A percentile compares a stretch with the other conserved stretches of the same genome.
Evolutionary conservation across 2,113 vertebrate genomes (phyloP).

Genomic region (Neodontobutis hainanensis): DNA sequence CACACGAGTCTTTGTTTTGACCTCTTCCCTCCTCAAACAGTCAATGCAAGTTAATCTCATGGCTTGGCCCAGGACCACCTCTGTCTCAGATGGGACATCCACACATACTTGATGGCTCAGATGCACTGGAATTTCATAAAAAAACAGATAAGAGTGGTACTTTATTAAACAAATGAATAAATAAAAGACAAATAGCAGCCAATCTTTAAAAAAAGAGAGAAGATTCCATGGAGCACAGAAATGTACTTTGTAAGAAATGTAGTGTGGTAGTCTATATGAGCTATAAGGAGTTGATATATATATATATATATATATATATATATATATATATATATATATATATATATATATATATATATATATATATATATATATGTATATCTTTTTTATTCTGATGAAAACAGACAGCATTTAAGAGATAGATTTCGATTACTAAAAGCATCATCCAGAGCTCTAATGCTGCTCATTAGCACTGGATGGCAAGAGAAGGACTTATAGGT

Average conservation of each 20-base stretch:
- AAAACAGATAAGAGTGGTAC: not conserved
- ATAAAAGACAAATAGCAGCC: too few species aligned
- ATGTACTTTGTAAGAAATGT: too few species aligned
- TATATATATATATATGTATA: too few species aligned
- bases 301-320: too few species aligned
- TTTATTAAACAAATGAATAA: too few species aligned
- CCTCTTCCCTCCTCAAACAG: slow-evolving; percentile 94
- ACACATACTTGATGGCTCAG: slow-evolving; percentile 88
- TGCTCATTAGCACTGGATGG: slow-evolving; percentile 38
- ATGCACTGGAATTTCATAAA: slow-evolving; percentile 72
- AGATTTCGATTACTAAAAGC: not conserved
- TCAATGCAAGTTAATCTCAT: slow-evolving; percentile 94
- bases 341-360: too few species aligned
- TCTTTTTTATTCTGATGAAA: not conserved
- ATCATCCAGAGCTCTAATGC: slow-evolving; percentile 40
- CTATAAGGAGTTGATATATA: too few species aligned
- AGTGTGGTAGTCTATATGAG: too few species aligned
- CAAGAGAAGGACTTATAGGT: not conserved
- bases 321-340: too few species aligned
- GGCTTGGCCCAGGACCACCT: slow-evolving; percentile 84
- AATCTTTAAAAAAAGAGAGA: too few species aligned
- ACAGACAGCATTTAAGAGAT: not conserved
- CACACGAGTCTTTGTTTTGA: slow-evolving; percentile 84
- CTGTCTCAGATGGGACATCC: slow-evolving; percentile 87
- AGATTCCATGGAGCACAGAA: too few species aligned